Evolutionary conservation across 2,888 invertebrate genomes (phyloP).

Genomic region (Mechanitis mazaeus): DNA sequence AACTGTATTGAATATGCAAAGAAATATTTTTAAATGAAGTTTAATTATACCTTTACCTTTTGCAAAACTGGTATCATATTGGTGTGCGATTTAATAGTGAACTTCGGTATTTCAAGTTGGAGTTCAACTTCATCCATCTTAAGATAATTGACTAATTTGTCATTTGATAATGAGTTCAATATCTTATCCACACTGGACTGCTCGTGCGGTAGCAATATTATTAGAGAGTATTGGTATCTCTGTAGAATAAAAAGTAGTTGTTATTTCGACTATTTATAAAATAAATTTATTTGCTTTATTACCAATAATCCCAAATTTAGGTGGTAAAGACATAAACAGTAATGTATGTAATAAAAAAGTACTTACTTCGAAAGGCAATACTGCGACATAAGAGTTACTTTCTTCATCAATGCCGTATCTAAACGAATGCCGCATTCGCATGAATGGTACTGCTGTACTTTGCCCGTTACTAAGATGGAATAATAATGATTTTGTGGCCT

Average conservation of each 20-base stretch:
- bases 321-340: too few species aligned
- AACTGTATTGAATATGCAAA: too few species aligned
- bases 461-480: constrained; percentile 72
- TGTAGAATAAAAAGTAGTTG: constrained; percentile 39
- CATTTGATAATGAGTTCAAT: constrained; percentile 44
- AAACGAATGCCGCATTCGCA: constrained; percentile 77
- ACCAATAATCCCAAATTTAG: too few species aligned
- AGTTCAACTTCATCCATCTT: constrained; percentile 44
- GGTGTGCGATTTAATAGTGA: constrained; percentile 57
- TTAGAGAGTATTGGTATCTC: constrained; percentile 65
- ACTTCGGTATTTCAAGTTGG: constrained; percentile 61
- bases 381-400: constrained; percentile 76
- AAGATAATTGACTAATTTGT: constrained; percentile 48
- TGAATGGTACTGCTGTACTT: constrained; percentile 73
- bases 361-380: constrained; percentile 80
- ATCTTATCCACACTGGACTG: constrained; percentile 39
- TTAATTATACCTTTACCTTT: constrained; percentile 40
- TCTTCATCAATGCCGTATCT: constrained; percentile 70
- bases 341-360: constrained; percentile 6
- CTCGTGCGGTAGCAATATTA: constrained; percentile 62
- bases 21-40: too few species aligned
- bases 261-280: background rate
- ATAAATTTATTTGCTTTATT: background rate
- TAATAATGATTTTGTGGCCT: constrained; percentile 65
- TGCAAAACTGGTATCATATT: constrained; percentile 50